Evolutionary conservation across 2,888 invertebrate species (phyloP).

Genomic region (Nineta flava): DNA sequence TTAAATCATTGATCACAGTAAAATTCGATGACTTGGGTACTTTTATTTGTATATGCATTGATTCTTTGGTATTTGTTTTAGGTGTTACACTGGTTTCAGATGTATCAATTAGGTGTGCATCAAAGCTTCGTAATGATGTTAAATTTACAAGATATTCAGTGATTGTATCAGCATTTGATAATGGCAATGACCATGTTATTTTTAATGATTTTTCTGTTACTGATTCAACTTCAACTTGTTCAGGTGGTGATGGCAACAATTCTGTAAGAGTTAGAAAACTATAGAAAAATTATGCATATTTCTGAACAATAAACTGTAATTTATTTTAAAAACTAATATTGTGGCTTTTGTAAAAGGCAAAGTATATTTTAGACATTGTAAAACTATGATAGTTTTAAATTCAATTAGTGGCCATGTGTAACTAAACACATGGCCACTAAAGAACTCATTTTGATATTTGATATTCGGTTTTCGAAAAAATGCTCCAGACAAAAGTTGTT

Average conservation of each 20-base stretch:
- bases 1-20: slow-evolving; percentile 42
- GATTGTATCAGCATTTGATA: slow-evolving; percentile 44
- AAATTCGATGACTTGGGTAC: slow-evolving; percentile 42
- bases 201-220: slow-evolving; percentile 54
- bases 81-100: slow-evolving; percentile 23
- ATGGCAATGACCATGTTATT: slow-evolving; percentile 53
- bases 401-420: too few relatives aligned
- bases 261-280: slow-evolving; percentile 29
- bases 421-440: too few relatives aligned
- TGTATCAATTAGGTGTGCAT: slow-evolving; percentile 36
- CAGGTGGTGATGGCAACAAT: slow-evolving; percentile 58
- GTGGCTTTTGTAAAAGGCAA: too few relatives aligned
- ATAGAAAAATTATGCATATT: background rate
- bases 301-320: background rate
- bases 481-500: too few relatives aligned
- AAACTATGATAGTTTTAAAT: too few relatives aligned
- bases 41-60: slow-evolving; percentile 30
- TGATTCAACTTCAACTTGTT: slow-evolving; percentile 54
- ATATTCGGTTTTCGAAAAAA: too few relatives aligned
- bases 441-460: too few relatives aligned
- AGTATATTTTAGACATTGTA: too few relatives aligned
- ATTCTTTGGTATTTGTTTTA: slow-evolving; percentile 22
- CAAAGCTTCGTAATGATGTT: slow-evolving; percentile 52
- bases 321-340: background rate
- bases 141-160: slow-evolving; percentile 55